Evolutionary conservation across 2,888 invertebrate genomes (phyloP).

Genomic region (Macrosiphum euphorbiae): DNA sequence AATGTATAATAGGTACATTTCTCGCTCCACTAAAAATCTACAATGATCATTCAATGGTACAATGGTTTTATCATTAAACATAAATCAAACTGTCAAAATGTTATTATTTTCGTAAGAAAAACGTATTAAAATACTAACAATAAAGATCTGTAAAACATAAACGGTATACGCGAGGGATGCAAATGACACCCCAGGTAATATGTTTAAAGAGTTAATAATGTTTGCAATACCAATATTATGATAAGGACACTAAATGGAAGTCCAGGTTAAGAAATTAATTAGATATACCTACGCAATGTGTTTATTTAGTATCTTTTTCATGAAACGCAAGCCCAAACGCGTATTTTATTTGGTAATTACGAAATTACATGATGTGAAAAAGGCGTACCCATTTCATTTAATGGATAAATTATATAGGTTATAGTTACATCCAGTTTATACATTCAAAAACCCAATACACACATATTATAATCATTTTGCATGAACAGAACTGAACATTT

Average conservation of each 20-base stretch:
- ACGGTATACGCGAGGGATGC: neutral
- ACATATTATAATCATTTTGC: neutral
- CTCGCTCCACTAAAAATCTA: neutral
- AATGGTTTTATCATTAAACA: neutral
- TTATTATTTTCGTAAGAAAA: neutral
- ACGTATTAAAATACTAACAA: neutral
- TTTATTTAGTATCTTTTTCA: neutral
- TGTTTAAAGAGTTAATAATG: neutral
- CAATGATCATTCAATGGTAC: neutral
- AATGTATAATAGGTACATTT: neutral
- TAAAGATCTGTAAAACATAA: neutral
- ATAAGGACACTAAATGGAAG: neutral
- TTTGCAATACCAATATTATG: neutral
- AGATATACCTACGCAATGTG: neutral
- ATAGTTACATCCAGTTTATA: neutral
- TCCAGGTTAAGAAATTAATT: slow-evolving; percentile 1
- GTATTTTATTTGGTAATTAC: slow-evolving; percentile 7
- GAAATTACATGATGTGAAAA: neutral
- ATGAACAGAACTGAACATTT: neutral
- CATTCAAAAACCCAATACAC: neutral
- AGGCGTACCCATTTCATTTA: neutral
- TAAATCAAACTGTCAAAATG: neutral
- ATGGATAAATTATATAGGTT: neutral
- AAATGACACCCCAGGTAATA: neutral
- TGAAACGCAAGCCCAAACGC: neutral